These are phyloP conservation scores for Crotalus horridus DNA, from an alignment of 2,113 vertebrate species.

Conservation along the genomic window DNA sequence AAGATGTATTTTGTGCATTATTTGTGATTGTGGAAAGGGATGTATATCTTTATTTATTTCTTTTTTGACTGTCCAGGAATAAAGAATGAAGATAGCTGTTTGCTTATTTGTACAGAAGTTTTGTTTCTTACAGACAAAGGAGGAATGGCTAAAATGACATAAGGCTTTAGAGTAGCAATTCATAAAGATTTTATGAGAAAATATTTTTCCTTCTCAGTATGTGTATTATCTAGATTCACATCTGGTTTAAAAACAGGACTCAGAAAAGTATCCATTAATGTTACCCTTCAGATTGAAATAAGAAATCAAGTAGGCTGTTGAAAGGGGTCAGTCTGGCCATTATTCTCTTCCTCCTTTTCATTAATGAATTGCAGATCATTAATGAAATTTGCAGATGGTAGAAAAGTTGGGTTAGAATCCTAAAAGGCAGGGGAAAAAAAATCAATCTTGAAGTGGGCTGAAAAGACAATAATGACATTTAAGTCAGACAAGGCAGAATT, in stretches of 20 bases:
- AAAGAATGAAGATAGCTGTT: not conserved
- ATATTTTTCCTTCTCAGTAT: not conserved
- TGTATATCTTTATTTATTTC: not conserved
- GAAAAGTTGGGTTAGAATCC: not conserved
- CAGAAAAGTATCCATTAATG: not conserved
- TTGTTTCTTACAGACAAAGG: not conserved
- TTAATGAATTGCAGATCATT: not conserved
- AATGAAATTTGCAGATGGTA: not conserved
- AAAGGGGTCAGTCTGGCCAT: not conserved
- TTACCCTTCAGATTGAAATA: not conserved
- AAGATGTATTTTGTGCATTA: not conserved
- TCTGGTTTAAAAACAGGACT: not conserved
- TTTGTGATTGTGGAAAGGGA: not conserved
- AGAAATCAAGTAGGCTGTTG: not conserved
- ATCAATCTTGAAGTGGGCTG: not conserved
- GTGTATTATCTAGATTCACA: not conserved
- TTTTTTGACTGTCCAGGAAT: not conserved
- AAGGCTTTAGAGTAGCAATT: not conserved
- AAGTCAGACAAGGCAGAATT: not conserved
- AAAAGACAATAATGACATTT: not conserved
- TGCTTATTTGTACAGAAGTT: not conserved
- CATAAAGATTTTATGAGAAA: not conserved
- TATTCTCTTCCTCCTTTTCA: not conserved
- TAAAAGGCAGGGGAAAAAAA: not conserved
- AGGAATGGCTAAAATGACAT: not conserved